These are phyloP conservation scores for Pocillopora meandrina DNA, from an alignment of 92 coral and sea anemone genomes.

Conservation along the genomic window DNA sequence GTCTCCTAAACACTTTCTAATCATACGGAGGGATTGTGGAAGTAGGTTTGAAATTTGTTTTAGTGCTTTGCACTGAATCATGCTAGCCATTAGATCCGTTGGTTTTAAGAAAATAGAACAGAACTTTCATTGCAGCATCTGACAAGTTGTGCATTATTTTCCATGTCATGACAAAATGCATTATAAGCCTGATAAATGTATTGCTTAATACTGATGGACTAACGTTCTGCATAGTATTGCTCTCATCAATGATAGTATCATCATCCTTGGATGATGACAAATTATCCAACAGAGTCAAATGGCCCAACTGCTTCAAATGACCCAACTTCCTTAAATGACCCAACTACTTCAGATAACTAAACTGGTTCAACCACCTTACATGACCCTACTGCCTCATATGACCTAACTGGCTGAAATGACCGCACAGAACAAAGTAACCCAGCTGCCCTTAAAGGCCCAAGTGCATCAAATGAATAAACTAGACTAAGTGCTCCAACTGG, in stretches of 20 bases:
- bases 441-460: too few relatives aligned
- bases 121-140: slow-evolving; percentile 7
- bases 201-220: neutral
- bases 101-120: neutral
- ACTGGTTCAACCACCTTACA: too few relatives aligned
- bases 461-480: too few relatives aligned
- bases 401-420: too few relatives aligned
- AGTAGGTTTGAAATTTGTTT: neutral
- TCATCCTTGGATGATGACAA: slow-evolving; percentile 7
- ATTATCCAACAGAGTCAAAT: too few relatives aligned
- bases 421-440: too few relatives aligned
- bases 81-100: neutral
- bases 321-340: too few relatives aligned
- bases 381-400: too few relatives aligned
- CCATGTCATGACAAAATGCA: slow-evolving; percentile 11
- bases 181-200: neutral
- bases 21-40: slow-evolving; percentile 16
- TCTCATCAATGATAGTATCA: neutral
- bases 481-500: too few relatives aligned
- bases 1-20: slow-evolving; percentile 6
- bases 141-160: slow-evolving; percentile 23
- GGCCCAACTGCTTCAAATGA: too few relatives aligned
- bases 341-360: too few relatives aligned
- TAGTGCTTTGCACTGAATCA: neutral
- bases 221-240: neutral